A percentile compares a stretch with the other conserved stretches of the same genome.
Conservation (phyloP, 2,797 vertebrate species). For the Enteromius mattozi region DNA sequence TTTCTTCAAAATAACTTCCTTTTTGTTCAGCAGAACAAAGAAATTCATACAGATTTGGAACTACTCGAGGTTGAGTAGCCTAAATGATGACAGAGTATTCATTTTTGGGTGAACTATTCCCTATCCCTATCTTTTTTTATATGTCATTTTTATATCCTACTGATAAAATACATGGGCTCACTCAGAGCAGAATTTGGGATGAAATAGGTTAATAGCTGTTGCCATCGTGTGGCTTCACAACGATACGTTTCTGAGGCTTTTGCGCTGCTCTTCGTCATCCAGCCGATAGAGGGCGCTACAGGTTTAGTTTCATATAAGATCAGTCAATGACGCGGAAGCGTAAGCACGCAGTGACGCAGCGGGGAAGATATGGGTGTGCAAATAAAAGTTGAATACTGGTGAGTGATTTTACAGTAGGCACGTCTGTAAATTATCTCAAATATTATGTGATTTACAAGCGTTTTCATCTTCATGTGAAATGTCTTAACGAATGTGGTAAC, state of each 20-base stretch:
- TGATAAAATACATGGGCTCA: neutral
- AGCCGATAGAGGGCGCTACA: conserved; percentile 37
- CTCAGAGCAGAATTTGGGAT: neutral
- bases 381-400: conserved; percentile 81
- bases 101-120: too few species aligned
- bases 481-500: neutral
- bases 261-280: neutral
- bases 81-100: too few species aligned
- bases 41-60: too few species aligned
- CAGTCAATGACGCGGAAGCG: neutral
- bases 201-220: conserved; percentile 29
- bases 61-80: too few species aligned
- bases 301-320: rapidly evolving
- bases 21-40: too few species aligned
- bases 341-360: neutral
- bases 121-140: neutral
- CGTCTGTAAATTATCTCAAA: neutral
- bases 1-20: too few species aligned
- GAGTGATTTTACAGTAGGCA: neutral
- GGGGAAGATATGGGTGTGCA: conserved; percentile 66
- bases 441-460: neutral
- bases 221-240: conserved; percentile 51
- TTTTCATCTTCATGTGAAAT: neutral
- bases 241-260: neutral
- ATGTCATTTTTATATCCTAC: neutral